Evolutionary conservation across 2,888 invertebrate genomes (phyloP).

Genomic region (Stegophylla sp.): DNA sequence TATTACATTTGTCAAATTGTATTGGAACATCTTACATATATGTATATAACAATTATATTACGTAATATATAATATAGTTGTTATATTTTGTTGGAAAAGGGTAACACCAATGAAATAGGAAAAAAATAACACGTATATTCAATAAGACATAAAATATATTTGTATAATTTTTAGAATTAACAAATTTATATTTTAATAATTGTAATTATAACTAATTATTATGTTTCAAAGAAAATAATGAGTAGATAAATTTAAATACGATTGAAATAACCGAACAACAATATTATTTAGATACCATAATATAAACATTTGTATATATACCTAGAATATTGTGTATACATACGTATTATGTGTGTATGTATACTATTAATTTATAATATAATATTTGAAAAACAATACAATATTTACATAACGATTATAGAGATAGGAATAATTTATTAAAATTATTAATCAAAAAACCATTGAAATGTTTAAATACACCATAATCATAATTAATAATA

Average conservation of each 20-base stretch:
- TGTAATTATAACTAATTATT: constrained; percentile 20
- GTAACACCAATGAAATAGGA: no score
- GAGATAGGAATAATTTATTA: constrained; percentile 25
- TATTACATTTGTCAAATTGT: no score
- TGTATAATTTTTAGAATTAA: constrained; percentile 28
- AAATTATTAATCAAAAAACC: constrained; percentile 39
- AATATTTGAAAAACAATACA: constrained; percentile 23
- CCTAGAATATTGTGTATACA: not conserved
- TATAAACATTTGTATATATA: not conserved
- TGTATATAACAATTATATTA: no score
- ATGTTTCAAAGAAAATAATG: constrained; percentile 37
- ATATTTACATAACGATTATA: constrained; percentile 22
- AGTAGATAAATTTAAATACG: constrained; percentile 8
- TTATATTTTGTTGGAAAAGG: no score
- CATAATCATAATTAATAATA: not conserved
- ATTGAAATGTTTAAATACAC: constrained; percentile 24
- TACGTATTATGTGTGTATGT: not conserved
- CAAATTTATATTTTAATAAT: constrained; percentile 23
- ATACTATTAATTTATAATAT: not conserved
- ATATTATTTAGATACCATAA: constrained; percentile 13
- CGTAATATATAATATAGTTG: no score
- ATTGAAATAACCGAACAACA: constrained; percentile 26
- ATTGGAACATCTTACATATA: no score
- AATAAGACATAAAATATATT: constrained; percentile 39
- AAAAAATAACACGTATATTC: not conserved